Percentiles rank a stretch among this genome's conserved stretches.
phyloP scores from a whole-genome alignment of 2,113 vertebrate genomes.

The Ailuropoda melanoleuca region DNA sequence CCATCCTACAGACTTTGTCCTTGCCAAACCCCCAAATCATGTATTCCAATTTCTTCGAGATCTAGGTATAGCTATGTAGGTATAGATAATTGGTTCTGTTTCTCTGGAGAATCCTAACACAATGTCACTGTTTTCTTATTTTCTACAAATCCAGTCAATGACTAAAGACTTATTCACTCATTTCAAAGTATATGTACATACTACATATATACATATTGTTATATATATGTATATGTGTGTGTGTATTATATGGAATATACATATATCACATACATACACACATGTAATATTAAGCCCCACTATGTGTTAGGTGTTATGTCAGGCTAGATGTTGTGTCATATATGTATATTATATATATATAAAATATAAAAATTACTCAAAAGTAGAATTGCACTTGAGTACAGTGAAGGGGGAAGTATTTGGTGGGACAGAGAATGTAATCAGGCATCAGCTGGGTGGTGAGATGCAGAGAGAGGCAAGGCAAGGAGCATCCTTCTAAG shows the following conservation, averaged over 20 bases:
- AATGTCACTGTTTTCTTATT: not conserved
- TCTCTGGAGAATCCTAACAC: not conserved
- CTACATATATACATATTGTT: not conserved
- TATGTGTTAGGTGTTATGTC: not conserved
- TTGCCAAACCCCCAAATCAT: not conserved
- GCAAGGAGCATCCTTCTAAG: not conserved
- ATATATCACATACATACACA: not conserved
- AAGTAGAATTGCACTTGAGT: not conserved
- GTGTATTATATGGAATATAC: not conserved
- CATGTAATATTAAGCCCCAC: not conserved
- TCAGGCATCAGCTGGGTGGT: not conserved
- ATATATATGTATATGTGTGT: not conserved
- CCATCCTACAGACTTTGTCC: not conserved
- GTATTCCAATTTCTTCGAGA: not conserved
- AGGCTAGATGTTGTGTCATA: not conserved
- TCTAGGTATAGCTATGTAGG: not conserved
- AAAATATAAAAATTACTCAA: not conserved
- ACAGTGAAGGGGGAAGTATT: not conserved
- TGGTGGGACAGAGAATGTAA: not conserved
- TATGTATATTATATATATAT: not conserved
- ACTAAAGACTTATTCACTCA: not conserved
- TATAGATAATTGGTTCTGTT: not conserved
- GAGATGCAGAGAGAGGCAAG: not conserved
- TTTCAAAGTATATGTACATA: not conserved
- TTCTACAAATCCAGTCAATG: not conserved